Conservation (phyloP, 2,888 invertebrate genomes). For the Ormyrus thymus region DNA sequence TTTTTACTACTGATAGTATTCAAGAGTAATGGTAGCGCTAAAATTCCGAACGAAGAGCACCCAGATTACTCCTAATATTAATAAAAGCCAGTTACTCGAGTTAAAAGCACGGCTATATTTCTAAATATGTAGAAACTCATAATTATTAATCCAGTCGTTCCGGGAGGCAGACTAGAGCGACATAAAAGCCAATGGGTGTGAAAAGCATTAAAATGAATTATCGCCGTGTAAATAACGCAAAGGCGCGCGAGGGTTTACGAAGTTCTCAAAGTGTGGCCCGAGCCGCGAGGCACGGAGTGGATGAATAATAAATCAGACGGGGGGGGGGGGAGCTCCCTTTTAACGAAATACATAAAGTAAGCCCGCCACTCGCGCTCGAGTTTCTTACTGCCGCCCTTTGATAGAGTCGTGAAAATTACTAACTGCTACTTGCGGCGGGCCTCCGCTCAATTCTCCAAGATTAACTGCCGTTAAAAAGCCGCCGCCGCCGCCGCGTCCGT, state of each 20-base stretch:
- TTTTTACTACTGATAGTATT: too few species aligned
- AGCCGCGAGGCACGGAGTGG: neutral
- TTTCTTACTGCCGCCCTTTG: neutral
- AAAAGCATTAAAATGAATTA: slow-evolving; percentile 46
- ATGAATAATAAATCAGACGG: slow-evolving; percentile 49
- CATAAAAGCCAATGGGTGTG: slow-evolving; percentile 5
- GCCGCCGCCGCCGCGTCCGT: too few species aligned
- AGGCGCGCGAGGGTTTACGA: slow-evolving; percentile 7
- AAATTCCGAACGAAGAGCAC: too few species aligned
- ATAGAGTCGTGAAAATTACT: slow-evolving; percentile 33
- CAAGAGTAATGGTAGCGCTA: too few species aligned
- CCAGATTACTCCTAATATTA: too few species aligned
- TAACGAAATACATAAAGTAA: slow-evolving; percentile 31
- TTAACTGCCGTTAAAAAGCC: neutral
- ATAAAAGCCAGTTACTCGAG: too few species aligned
- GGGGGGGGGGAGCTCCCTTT: slow-evolving; percentile 29
- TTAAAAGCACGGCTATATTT: too few species aligned
- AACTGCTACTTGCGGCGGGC: neutral
- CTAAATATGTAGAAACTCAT: too few species aligned
- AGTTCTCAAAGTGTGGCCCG: slow-evolving; percentile 21
- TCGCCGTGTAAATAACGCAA: slow-evolving; percentile 36
- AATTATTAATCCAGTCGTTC: too few species aligned
- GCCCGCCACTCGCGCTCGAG: neutral
- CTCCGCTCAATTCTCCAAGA: neutral
- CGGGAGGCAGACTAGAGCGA: neutral